Evolutionary conservation across 2,797 vertebrate species (phyloP).

Genomic region (Denticeps clupeoides): DNA sequence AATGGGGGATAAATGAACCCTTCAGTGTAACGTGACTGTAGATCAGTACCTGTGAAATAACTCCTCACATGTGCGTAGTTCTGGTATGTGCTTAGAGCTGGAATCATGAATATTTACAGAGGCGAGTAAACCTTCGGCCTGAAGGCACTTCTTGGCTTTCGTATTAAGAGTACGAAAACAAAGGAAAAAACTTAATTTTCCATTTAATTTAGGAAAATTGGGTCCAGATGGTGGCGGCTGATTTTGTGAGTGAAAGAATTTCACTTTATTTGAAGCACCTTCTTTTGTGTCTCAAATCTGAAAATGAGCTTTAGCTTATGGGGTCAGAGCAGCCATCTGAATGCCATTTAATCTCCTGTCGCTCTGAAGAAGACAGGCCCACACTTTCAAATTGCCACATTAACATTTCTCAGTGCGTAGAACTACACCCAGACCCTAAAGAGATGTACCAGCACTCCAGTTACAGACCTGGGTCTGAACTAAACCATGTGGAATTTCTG

Average conservation of each 20-base stretch:
- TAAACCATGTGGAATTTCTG: too few species aligned
- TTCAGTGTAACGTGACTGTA: too few species aligned
- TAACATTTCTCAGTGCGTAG: constrained; percentile 5
- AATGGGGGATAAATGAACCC: too few species aligned
- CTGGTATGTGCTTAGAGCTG: too few species aligned
- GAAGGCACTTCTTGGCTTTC: background rate
- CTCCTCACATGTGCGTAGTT: too few species aligned
- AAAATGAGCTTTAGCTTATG: background rate
- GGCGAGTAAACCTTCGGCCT: too few species aligned
- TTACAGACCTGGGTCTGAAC: too few species aligned
- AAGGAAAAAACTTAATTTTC: constrained; percentile 3
- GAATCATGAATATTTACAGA: too few species aligned
- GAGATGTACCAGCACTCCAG: too few species aligned
- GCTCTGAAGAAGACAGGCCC: background rate
- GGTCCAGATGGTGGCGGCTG: background rate
- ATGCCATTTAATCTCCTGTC: background rate
- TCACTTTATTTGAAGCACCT: background rate
- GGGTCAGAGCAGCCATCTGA: background rate
- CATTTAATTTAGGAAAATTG: background rate
- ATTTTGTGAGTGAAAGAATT: background rate
- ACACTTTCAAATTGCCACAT: background rate
- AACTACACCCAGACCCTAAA: too few species aligned
- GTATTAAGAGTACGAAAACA: background rate
- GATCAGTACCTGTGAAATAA: too few species aligned
- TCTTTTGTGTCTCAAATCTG: background rate